Percentiles rank a stretch among this genome's conserved stretches.
These are phyloP conservation scores for Beris morrisii DNA, from an alignment of 2,888 invertebrate species.

Conservation along the genomic window DNA sequence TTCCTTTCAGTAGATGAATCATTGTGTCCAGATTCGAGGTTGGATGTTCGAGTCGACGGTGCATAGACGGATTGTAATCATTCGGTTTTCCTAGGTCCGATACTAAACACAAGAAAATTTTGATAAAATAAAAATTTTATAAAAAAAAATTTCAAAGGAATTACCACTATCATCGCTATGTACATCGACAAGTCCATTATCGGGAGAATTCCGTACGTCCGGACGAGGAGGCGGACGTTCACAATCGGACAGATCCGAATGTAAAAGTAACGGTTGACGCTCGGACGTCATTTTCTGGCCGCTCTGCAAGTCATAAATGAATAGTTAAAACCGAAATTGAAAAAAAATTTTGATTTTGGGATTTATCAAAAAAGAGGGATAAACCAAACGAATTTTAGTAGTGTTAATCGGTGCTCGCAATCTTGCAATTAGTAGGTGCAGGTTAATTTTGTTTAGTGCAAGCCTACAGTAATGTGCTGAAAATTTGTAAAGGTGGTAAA, in stretches of 20 bases:
- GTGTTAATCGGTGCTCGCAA: neutral
- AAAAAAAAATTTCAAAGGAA: conserved; percentile 16
- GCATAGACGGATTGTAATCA: conserved; percentile 64
- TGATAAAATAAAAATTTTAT: neutral
- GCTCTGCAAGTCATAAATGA: conserved; percentile 26
- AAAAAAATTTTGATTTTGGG: neutral
- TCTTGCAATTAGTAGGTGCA: too few relatives aligned
- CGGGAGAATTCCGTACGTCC: conserved; percentile 55
- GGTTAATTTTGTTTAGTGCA: too few relatives aligned
- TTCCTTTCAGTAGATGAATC: conserved; percentile 73
- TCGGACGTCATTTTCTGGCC: conserved; percentile 64
- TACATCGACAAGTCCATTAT: conserved; percentile 55
- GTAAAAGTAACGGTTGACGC: conserved; percentile 66
- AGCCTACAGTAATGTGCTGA: too few relatives aligned
- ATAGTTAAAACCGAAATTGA: neutral
- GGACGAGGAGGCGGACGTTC: conserved; percentile 49
- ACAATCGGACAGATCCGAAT: conserved; percentile 47
- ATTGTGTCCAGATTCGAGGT: conserved; percentile 79
- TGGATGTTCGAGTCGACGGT: conserved; percentile 73
- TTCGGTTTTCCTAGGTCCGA: conserved; percentile 44
- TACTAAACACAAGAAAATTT: conserved; percentile 23
- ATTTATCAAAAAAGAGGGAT: neutral
- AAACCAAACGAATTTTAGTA: too few relatives aligned
- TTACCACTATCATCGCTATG: conserved; percentile 52
- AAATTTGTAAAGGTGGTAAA: too few relatives aligned